Evolutionary conservation across 2,113 vertebrate genomes (phyloP), one percentile per base, ranked within the genome.

Genomic region (Antechinus flavipes): DNA sequence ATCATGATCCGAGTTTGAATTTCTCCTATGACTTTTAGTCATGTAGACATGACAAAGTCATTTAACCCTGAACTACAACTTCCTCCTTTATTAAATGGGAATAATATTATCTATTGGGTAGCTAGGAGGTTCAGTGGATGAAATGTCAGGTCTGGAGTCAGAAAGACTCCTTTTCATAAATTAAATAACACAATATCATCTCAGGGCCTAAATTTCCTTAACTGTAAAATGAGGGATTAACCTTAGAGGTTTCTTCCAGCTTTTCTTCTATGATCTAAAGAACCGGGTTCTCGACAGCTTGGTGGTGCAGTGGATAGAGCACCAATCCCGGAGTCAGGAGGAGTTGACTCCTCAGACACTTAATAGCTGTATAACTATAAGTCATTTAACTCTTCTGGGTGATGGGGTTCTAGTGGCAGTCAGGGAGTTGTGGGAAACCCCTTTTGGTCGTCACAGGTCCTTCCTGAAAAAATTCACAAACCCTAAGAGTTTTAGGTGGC

Each of bases 131-230:
- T 11, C 61, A 76, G 35, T n/a, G 14, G 61, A 19, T n/a, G 19
- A 35, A 76, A n/a, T 35, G 14, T 2, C 30, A 61, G 27, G 2
- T 27, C 25, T 30, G 10, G 58, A 61, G 10, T 61, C 27, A 61
- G 58, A 10, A 61, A 61, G 27, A 61, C 58, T 61, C 26, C 16
- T 68, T 12, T 68, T 68, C 30, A 14, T 19, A 8, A 93, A 35
- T 42, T 7, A 91, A 91, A 53, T 97, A 96, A 95, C 90, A 14
- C 25, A 54, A 91, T 94, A 50, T 92, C 53, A 84, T 46, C 30
- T 95, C 89, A 94, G 92, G 53, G 92, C 92, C 49, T 94, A 92
- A 89, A 19, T 95, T 94, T 96, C 46, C 47, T 97, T 22, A 50
- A 14, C 42, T 95, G 24, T 93, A 95, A 90, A 54, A 84, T 42